Base-by-base conservation (phyloP, 2,888 invertebrate genomes). In the Cenopis cana region DNA sequence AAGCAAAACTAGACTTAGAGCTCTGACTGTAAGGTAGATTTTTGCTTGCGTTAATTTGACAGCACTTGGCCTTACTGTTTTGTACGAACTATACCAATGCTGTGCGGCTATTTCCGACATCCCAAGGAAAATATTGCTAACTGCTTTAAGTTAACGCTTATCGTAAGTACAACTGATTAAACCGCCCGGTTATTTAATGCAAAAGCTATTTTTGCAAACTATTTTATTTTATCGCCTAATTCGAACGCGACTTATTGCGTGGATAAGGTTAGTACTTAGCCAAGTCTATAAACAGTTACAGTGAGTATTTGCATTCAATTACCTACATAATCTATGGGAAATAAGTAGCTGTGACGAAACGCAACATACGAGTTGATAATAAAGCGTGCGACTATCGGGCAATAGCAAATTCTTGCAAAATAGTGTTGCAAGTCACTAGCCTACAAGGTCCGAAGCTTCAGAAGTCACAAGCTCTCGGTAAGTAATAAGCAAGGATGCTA, bases 401-500 rank as follows among this genome's bases (percentile, higher is more conserved):
- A 64, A 54, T 64, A 64, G 64, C 33, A 50, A 12, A 62, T 18
- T 36, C 50, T 64, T 64, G 64, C 64, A 64, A 64, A 54, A 64
- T 64, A 8, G 52, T 60, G 70, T 54, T 49, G 65, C 54, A 70
- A 70, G 55, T 56, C 24, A 24, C 17, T 6, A 29, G 17, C 52
- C 59, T 24, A 59, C 65, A 46, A 46, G 60, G 46, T 24, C 29
- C 60, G 17, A 41, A 41, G 81, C 79, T 78, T 74, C 73, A 68
- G 78, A 78, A 78, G 78, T 74, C 73, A 68, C 78, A 78, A 78
- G 78, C 76, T 77, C 80, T 76, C 72, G 67, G 74, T 76, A 80
- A 76, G 81, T 84, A 84, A 85, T 81, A 76, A 79, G 75, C 80
- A 79, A 83, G 82, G 84, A 83, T 79, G 76, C 86, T 89, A 88